These are phyloP conservation scores for Oophaga sylvatica DNA, from an alignment of 2,797 vertebrate species.

Conservation along the genomic window DNA sequence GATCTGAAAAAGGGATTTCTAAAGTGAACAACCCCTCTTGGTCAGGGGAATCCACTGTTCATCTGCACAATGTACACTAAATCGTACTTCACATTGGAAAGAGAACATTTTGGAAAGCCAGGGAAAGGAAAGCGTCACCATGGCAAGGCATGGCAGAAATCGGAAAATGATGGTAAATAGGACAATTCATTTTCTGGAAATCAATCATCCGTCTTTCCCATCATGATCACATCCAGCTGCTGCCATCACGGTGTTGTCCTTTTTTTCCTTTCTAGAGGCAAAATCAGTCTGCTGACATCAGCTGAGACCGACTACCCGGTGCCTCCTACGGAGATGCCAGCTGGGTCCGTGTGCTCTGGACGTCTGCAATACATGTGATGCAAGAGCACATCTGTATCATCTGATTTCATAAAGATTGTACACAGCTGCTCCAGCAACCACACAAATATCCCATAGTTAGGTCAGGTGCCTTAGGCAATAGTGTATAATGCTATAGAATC, in stretches of 20 bases:
- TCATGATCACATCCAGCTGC: conserved; percentile 3
- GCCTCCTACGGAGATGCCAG: conserved; percentile 1
- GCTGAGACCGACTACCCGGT: not conserved
- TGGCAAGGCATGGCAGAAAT: not conserved
- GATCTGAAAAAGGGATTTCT: not conserved
- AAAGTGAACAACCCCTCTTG: not conserved
- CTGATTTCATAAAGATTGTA: conserved; percentile 6
- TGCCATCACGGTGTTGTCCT: not conserved
- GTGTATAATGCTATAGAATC: not conserved
- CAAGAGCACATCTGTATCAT: conserved; percentile 27
- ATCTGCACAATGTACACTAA: not conserved
- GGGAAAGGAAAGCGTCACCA: not conserved
- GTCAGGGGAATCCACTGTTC: not conserved
- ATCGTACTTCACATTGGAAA: not conserved
- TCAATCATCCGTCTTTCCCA: not conserved
- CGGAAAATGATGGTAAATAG: not conserved
- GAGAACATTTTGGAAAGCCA: not conserved
- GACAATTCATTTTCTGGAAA: not conserved
- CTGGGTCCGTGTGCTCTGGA: not conserved
- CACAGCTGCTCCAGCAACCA: conserved; percentile 17
- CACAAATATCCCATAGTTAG: not conserved
- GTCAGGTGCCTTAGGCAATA: not conserved
- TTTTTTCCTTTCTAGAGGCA: not conserved
- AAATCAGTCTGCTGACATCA: not conserved
- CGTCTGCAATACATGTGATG: not conserved